phyloP scores from a whole-genome alignment of 2,797 vertebrate species.

The Phoeniculus purpureus region DNA sequence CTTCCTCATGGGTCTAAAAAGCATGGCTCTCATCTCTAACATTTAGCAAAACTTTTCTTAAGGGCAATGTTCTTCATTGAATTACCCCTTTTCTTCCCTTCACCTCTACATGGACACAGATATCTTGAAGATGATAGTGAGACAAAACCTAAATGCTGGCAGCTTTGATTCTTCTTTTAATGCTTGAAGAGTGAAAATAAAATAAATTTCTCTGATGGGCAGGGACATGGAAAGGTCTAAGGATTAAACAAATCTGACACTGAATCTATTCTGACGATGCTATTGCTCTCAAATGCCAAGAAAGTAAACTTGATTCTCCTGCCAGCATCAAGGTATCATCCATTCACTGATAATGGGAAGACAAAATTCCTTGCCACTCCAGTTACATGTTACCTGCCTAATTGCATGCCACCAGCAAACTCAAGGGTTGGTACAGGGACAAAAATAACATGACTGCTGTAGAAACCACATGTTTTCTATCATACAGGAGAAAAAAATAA shows the following conservation, averaged over 20 bases:
- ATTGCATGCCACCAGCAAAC: neutral
- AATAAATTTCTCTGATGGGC: neutral
- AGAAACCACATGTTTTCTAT: slow-evolving; percentile 60
- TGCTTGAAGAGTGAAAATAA: neutral
- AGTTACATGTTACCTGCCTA: neutral
- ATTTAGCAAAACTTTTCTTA: neutral
- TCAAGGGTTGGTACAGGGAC: slow-evolving; percentile 25
- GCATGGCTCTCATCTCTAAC: neutral
- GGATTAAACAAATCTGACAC: neutral
- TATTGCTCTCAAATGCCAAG: neutral
- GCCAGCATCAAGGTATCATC: neutral
- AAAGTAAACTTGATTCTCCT: neutral
- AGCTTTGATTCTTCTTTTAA: neutral
- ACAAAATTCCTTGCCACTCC: neutral
- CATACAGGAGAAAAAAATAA: slow-evolving; percentile 52
- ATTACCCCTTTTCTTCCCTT: neutral
- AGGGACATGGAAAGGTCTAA: neutral
- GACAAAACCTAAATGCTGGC: neutral
- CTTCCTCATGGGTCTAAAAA: neutral
- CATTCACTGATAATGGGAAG: neutral
- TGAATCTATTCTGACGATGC: neutral
- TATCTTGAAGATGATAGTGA: neutral
- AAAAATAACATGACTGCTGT: slow-evolving; percentile 52
- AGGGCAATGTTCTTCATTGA: neutral
- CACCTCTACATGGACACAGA: neutral